A percentile compares a stretch with the other conserved stretches of the same genome.
These are phyloP conservation scores for Artemia sinica DNA, from an alignment of 2,888 invertebrate species.

Conservation along the genomic window DNA sequence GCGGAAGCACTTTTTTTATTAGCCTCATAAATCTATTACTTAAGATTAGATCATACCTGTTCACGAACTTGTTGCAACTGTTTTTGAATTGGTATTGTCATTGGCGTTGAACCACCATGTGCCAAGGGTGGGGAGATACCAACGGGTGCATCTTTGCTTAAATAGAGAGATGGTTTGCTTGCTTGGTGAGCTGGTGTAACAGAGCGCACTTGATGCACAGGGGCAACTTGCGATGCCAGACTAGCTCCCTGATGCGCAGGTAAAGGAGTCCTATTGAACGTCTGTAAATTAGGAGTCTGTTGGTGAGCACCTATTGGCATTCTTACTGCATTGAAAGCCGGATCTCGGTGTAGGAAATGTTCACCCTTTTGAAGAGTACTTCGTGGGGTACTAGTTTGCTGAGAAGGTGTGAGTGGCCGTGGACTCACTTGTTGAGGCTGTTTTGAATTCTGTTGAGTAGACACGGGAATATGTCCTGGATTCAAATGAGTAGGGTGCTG, in stretches of 20 bases:
- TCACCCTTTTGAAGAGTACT: constrained; percentile 4
- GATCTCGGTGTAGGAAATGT: constrained; percentile 1
- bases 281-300: background rate
- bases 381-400: background rate
- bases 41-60: constrained; percentile 6
- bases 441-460: background rate
- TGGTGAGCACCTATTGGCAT: background rate
- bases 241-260: constrained; percentile 1
- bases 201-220: background rate
- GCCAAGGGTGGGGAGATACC: constrained; percentile 9
- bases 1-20: too few relatives aligned
- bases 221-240: background rate
- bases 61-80: background rate
- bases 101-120: constrained; percentile 1
- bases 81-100: constrained; percentile 2
- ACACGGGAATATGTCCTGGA: background rate
- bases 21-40: too few relatives aligned
- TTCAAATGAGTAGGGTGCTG: background rate
- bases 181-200: constrained; percentile 8
- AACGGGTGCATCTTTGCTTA: background rate
- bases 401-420: background rate
- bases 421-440: background rate
- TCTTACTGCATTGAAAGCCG: background rate
- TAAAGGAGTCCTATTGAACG: background rate
- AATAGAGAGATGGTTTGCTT: background rate